Evolutionary conservation across 23 tunicate species (phyloP).

Genomic region (Ciona savignyi): DNA sequence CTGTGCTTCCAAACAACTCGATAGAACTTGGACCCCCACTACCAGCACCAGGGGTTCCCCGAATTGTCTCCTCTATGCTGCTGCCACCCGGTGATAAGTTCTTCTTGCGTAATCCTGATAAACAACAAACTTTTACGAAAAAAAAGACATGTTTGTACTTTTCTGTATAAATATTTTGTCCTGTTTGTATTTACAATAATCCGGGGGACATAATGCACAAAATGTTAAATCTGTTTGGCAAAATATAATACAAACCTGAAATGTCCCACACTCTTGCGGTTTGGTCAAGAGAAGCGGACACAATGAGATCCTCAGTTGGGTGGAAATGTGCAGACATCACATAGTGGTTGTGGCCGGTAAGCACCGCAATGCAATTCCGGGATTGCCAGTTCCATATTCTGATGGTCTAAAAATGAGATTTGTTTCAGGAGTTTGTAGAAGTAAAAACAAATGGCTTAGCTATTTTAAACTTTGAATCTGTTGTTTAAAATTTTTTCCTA

Average conservation of each 20-base stretch:
- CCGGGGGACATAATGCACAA: too few species aligned
- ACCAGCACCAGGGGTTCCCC: constrained; percentile 15
- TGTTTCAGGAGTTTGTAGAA: too few species aligned
- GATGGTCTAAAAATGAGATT: constrained; percentile 54
- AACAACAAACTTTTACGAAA: not conserved
- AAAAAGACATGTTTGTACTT: too few species aligned
- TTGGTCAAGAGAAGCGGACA: constrained; percentile 98
- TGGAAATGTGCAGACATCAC: constrained; percentile 99
- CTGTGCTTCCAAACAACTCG: constrained; percentile 87
- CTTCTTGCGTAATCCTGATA: constrained; percentile 76
- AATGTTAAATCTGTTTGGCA: too few species aligned
- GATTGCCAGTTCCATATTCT: constrained; percentile 99
- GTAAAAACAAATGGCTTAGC: too few species aligned
- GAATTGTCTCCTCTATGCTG: constrained; percentile 29
- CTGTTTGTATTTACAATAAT: too few species aligned
- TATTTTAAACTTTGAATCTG: too few species aligned
- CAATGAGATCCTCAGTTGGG: constrained; percentile 92
- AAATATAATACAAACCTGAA: constrained; percentile 27
- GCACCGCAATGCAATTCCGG: constrained; percentile 87
- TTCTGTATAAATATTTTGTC: too few species aligned
- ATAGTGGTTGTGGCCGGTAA: constrained; percentile 98
- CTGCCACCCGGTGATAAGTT: constrained; percentile 63
- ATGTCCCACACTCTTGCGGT: constrained; percentile 99
- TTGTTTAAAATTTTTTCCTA: too few species aligned
- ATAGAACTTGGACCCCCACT: constrained; percentile 74